Base-by-base conservation (phyloP, 2,113 vertebrate genomes). In the Lucifuga dentata region DNA sequence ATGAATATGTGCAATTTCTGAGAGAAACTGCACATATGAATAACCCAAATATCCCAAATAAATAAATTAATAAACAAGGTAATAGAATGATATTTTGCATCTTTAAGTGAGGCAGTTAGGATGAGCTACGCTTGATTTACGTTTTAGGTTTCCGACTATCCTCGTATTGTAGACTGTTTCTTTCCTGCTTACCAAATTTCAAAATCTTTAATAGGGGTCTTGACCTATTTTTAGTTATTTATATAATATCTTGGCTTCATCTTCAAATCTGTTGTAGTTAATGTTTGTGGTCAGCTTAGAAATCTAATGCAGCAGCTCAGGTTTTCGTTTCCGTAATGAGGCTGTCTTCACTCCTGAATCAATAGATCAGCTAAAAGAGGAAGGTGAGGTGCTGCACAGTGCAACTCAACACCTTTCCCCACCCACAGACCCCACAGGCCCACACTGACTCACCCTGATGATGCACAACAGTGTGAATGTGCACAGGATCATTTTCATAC, bases 351-450 rank as follows among this genome's bases (percentile, higher is more conserved):
- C 23, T 40, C 53, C 51, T 72, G 1, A 33, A 64, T 73, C 44
- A 62, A 70, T 41, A 60, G 5, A 73, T 61, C 50, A 71, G 68
- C 67, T 61, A 52, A 74, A 70, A 35, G 55, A 50, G 55, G 57
- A 58, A 8, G 19, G 72, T 70, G 71, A 79, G 50, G 57, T 73
- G 52, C 51, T 66, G 63, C 51, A 53, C 71, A 56, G 60, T 69
- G 70, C 74, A 85, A 85, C 46, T 70, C 68, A 85, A 82, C 80
- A 80, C 78, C 73, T 73, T 64, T 64, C 44, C 39, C 55, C 73
- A 74, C 53, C 57, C 57, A 69, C 73, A 29, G 32, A 67, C 49
- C 72, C 70, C 63, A 63, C 44, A 10, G 50, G 60, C 46, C 57
- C 50, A 9, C 68, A 56, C 4, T 74, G 83, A 87, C 69, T 90